A percentile compares a stretch with the other conserved stretches of the same genome.
These are phyloP conservation scores for Diogma glabrata DNA, from an alignment of 2,888 invertebrate species.

Conservation along the genomic window DNA sequence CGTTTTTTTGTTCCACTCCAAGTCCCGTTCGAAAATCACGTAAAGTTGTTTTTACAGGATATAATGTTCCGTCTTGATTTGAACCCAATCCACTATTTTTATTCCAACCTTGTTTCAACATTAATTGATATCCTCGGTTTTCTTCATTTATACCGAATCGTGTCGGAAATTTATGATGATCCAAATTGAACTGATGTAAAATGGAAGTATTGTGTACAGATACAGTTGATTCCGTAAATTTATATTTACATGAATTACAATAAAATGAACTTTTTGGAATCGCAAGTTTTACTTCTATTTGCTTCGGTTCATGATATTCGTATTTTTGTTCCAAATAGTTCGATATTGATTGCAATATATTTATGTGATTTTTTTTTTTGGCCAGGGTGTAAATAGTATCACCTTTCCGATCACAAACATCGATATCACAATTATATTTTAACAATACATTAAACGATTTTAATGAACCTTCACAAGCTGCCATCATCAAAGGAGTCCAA, in stretches of 20 bases:
- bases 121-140: conserved; percentile 65
- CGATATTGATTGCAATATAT: conserved; percentile 34
- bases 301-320: conserved; percentile 11
- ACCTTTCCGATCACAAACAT: conserved; percentile 47
- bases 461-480: conserved; percentile 57
- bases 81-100: conserved; percentile 61
- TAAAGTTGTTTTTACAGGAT: conserved; percentile 63
- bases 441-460: conserved; percentile 48
- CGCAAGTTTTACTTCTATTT: too few species aligned
- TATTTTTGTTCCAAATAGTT: neutral
- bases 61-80: conserved; percentile 54
- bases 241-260: conserved; percentile 50
- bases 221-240: conserved; percentile 39
- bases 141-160: conserved; percentile 45
- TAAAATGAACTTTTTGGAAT: too few species aligned
- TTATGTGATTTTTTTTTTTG: conserved; percentile 41
- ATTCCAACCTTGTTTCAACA: conserved; percentile 70
- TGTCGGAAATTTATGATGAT: conserved; percentile 32
- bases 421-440: conserved; percentile 44
- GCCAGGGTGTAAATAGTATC: conserved; percentile 54
- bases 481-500: conserved; percentile 76
- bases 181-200: conserved; percentile 55
- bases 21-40: conserved; percentile 64
- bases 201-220: conserved; percentile 56
- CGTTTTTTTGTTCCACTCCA: conserved; percentile 41